Conservation (phyloP, 1,140 invertebrate genomes). For the Doryteuthis pealeii region DNA sequence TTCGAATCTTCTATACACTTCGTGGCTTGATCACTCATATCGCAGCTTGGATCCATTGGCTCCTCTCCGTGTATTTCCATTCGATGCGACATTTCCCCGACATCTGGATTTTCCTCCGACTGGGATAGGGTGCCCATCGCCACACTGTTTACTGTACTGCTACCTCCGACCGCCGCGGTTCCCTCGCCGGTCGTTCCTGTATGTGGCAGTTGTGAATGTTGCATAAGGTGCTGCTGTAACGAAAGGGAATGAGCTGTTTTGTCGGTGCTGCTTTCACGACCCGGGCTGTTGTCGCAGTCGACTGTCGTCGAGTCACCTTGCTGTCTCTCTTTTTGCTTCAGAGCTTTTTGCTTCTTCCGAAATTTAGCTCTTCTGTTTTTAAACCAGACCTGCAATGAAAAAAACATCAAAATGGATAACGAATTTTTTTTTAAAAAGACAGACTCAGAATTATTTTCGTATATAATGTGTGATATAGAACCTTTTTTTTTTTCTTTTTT, state of each 20-base stretch:
- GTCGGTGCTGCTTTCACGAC: background rate
- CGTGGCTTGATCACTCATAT: no score
- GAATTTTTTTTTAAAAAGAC: background rate
- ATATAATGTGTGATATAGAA: no score
- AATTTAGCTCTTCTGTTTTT: constrained; percentile 57
- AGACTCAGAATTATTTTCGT: no score
- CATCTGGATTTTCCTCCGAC: no score
- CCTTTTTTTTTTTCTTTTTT: no score
- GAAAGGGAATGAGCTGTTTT: background rate
- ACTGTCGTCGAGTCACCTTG: background rate
- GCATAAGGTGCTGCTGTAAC: no score
- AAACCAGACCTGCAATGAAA: constrained; percentile 54
- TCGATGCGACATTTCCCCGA: no score
- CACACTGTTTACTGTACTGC: background rate
- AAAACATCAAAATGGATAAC: constrained; percentile 4
- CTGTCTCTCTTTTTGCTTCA: constrained; percentile 15
- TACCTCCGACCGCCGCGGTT: background rate
- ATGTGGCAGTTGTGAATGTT: background rate
- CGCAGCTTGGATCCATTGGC: no score
- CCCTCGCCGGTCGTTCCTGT: constrained; percentile 14
- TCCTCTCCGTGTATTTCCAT: no score
- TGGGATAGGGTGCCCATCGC: no score
- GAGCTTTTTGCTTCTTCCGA: constrained; percentile 52
- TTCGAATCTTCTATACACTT: no score
- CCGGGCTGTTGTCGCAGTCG: constrained; percentile 10